These are phyloP conservation scores for Cheilosia variabilis DNA, from an alignment of 2,888 invertebrate genomes.

Conservation along the genomic window DNA sequence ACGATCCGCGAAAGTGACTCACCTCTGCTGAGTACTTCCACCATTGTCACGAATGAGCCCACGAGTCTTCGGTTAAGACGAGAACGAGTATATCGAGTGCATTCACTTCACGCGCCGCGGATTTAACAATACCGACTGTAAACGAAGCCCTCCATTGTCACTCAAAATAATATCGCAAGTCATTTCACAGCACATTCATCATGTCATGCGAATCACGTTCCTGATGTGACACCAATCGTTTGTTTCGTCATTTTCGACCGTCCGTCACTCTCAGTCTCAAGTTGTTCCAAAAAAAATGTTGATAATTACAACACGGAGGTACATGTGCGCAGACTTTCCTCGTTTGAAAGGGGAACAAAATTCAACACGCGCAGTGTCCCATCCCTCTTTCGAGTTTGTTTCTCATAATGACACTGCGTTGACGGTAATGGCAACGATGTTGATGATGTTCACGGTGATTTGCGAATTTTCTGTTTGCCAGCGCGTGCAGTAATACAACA, in stretches of 20 bases:
- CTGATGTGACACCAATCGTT: slow-evolving; percentile 26
- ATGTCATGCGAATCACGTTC: slow-evolving; percentile 49
- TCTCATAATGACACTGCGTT: no score
- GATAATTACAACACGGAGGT: not conserved
- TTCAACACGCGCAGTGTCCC: no score
- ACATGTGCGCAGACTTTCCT: slow-evolving; percentile 28
- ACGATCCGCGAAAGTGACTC: not conserved
- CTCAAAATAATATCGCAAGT: slow-evolving; percentile 5
- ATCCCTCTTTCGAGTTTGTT: no score
- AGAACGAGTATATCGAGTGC: not conserved
- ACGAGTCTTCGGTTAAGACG: not conserved
- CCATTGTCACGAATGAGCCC: not conserved
- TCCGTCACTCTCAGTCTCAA: slow-evolving; percentile 13
- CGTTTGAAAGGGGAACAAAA: no score
- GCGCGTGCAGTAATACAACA: no score
- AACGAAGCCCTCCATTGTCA: not conserved
- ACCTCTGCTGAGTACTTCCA: not conserved
- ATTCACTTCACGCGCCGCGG: slow-evolving; percentile 23
- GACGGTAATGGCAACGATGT: no score
- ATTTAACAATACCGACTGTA: not conserved
- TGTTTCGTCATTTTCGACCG: slow-evolving; percentile 32
- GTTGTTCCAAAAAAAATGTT: slow-evolving; percentile 10
- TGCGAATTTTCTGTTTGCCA: no score
- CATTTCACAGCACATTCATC: slow-evolving; percentile 1
- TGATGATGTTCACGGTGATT: no score